Evolutionary conservation across 1,140 invertebrate genomes (phyloP), one percentile per base, ranked within the genome.

Genomic region (Drosophila nikananu): DNA sequence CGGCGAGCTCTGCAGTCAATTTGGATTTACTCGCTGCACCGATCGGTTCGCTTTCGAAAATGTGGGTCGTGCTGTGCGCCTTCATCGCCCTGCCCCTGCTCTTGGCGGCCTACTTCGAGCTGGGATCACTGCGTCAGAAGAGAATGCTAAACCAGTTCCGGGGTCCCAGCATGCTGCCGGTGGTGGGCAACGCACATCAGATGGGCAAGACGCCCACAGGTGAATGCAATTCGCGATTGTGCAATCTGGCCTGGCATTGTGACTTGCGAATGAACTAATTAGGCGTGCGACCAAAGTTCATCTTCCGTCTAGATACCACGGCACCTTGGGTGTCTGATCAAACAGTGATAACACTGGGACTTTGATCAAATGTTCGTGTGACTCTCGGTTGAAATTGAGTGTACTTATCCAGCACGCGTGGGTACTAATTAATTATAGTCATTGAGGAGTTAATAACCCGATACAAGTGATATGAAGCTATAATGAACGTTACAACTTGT

Each of bases 131-230:
- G 25, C 61, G 55, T 2, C 52, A 71, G 17, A 79, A 66, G 21
- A 74, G 64, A 10, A 17, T 64, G 51, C 30, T 92, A 15, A 83
- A 78, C 44, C 82, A 77, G 27, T 51, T 90, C 8, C 54, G 41
- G 10, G 92, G 92, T 1, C 86, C 91, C 10, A 54, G 80, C 7
- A 67, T 77, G 10, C 17, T 86, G 46, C 90, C 91, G 1, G 8
- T 93, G n/a, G 37, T 93, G 19, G 92, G 92, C 0, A 93, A 93
- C 64, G 80, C 75, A 6, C 90, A 86, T 74, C 86, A 91, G 67
- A 59, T 91, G 60, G 91, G 81, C 39, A 89, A 87, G 32, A 91
- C 61, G 54, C 86, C 92, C 25, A 37, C 80, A 67, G 91, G 91
- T 73, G 13, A 60, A 32, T 66, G 39, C 25, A 19, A 8, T 21